phyloP scores from a whole-genome alignment of 2,797 vertebrate species.

The Pteropus rufus region DNA sequence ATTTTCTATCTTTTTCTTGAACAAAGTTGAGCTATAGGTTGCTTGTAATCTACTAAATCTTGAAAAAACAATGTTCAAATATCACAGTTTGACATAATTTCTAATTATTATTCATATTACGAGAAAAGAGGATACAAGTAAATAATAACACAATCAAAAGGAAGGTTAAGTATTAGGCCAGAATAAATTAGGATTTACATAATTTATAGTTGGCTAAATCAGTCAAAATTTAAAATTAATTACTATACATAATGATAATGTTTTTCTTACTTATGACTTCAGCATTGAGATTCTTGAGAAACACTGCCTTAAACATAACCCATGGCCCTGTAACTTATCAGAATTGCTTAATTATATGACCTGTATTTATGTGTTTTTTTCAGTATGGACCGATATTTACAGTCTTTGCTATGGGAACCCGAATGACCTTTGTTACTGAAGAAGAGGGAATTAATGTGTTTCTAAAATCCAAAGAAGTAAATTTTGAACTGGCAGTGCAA shows the following conservation, averaged over 20 bases:
- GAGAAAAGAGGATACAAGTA: neutral
- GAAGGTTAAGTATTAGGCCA: neutral
- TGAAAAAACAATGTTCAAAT: slow-evolving; percentile 21
- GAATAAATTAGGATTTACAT: neutral
- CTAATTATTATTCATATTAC: neutral
- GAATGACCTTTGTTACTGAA: slow-evolving; percentile 87
- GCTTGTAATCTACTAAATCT: neutral
- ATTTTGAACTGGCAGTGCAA: slow-evolving; percentile 88
- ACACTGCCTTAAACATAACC: neutral
- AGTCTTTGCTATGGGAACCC: slow-evolving; percentile 83
- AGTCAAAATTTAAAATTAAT: neutral
- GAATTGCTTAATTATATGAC: slow-evolving; percentile 4
- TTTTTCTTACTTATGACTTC: slow-evolving; percentile 31
- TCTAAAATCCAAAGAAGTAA: slow-evolving; percentile 86
- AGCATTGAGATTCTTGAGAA: neutral
- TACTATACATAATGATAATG: neutral
- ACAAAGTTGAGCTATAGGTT: neutral
- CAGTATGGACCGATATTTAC: slow-evolving; percentile 89
- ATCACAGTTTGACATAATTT: neutral
- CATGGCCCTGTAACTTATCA: neutral
- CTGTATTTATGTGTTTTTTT: slow-evolving; percentile 61
- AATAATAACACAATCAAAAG: neutral
- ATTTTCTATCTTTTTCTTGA: neutral
- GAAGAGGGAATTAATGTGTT: slow-evolving; percentile 85
- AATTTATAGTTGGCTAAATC: slow-evolving; percentile 12